Evolutionary conservation across 2,888 invertebrate genomes (phyloP), one percentile per base, ranked within the genome.

Genomic region (Morpho deidamia): DNA sequence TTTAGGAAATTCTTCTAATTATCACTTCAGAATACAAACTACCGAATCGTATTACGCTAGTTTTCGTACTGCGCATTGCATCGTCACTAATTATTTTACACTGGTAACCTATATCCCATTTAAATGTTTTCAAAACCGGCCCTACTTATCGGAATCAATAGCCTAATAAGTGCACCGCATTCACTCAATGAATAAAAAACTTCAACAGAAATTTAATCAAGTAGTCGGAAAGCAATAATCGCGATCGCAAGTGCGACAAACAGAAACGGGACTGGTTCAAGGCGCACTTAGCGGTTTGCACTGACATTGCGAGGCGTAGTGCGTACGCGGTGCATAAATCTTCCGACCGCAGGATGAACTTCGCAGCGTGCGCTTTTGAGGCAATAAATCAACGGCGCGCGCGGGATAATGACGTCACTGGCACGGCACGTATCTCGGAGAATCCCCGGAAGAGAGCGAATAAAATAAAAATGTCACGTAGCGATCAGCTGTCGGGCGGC

Each of bases 381-480:
- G 77, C 81, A 81, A 88, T 87, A 88, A 87, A 88, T 87, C 83
- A 83, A 80, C 77, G 71, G 68, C 71, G 78, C 74, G 75, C 74
- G 75, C 79, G 73, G 71, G 81, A 81, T 85, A 81, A 80, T 89
- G 89, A 89, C 89, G 88, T 89, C 89, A 89, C 81, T 69, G 81
- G 78, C 82, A 85, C 37, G 80, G 79, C 82, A 86, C 85, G 84
- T 83, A 86, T 83, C 86, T 84, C 81, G 79, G 86, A 85, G 85
- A 83, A 85, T 83, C 85, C 87, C 88, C 87, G 88, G 87, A 87
- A 88, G 86, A 82, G 84, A 81, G 78, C 73, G 86, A 83, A 86
- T 87, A 81, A 89, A 88, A 89, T 89, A 89, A 87, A 88, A 89
- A 87, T 89, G 89, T 89, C 89, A 89, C 89, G 89, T 89, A 80